Evolutionary conservation across 2,113 vertebrate species (phyloP).

Genomic region (Pogona vitticeps): DNA sequence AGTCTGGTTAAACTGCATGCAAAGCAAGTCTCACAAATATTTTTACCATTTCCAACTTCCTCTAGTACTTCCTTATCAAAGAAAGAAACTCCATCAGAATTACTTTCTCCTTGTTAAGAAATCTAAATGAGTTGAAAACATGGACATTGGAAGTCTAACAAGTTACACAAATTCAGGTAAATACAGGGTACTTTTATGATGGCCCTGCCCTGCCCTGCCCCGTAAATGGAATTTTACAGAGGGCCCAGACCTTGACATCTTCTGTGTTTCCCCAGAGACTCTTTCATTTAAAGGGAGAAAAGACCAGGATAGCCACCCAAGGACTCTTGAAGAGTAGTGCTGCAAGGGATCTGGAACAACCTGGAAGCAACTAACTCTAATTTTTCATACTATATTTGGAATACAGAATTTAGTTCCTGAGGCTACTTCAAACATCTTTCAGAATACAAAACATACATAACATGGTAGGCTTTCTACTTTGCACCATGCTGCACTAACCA

Average conservation of each 20-base stretch:
- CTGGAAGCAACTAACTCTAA: neutral
- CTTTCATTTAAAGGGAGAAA: too few species aligned
- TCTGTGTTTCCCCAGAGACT: too few species aligned
- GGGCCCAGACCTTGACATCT: too few species aligned
- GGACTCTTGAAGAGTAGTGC: too few species aligned
- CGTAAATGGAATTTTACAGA: too few species aligned
- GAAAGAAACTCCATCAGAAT: neutral
- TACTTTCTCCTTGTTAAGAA: neutral
- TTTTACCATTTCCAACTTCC: neutral
- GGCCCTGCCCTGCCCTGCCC: too few species aligned
- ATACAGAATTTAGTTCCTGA: neutral
- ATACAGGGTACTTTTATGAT: neutral
- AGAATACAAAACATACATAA: neutral
- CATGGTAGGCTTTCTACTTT: neutral
- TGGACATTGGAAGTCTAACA: neutral
- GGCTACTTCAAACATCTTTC: neutral
- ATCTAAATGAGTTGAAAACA: neutral
- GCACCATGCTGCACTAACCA: slow-evolving; percentile 1
- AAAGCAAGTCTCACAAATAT: neutral
- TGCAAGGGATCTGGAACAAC: neutral
- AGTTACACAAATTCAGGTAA: neutral
- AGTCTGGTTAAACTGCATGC: neutral
- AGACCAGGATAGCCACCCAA: too few species aligned
- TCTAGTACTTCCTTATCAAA: neutral
- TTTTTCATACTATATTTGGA: neutral